Evolutionary conservation across 2,888 invertebrate species (phyloP), one percentile per base, ranked within the genome.

Genomic region (Stenichneumon culpator): DNA sequence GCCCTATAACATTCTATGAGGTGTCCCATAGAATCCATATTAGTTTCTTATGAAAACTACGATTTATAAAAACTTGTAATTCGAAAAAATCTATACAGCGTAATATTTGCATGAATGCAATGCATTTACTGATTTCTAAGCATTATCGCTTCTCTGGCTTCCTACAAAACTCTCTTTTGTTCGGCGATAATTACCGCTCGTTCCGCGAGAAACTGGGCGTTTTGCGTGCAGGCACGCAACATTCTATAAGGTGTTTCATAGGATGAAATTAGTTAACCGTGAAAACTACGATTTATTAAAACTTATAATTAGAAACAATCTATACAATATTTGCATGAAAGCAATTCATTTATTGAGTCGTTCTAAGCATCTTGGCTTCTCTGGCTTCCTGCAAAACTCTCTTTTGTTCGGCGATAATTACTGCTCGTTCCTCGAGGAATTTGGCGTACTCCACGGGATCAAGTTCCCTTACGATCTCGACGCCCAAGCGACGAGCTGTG

Each of bases 281-380:
- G 19, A n/a, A 47, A 72, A 78, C 47, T 28, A 57, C 32, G 39
- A 16, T 79, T 83, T 83, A 83, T 79, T 79, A 16, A 32, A 9
- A 36, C 68, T 82, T 75, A 78, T 19, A 70, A 68, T 72, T 68
- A 47, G 6, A 70, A 75, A 79, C 39, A 83, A 79, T 77, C 72
- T 83, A 81, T 67, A 83, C 69, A 73, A 75, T 69, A 70, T 32
- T 79, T 44, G 14, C 16, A 67, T 47, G 32, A 44, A 50, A 28
- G 74, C 50, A 1, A 16, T 11, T 3, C 14, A 14, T 47, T n/a
- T 3, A 80, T 67, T 94, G 96, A 85, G 94, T 96, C 82, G 97
- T 97, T 94, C 99, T 95, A 90, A 99, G 96, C 96, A 99, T 96
- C 95, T 98, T 99, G 0, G 98, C 97, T 95, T 98, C 98, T 93